Evolutionary conservation across 2,797 vertebrate genomes (phyloP).

Genomic region (Eurystomus glaucurus): DNA sequence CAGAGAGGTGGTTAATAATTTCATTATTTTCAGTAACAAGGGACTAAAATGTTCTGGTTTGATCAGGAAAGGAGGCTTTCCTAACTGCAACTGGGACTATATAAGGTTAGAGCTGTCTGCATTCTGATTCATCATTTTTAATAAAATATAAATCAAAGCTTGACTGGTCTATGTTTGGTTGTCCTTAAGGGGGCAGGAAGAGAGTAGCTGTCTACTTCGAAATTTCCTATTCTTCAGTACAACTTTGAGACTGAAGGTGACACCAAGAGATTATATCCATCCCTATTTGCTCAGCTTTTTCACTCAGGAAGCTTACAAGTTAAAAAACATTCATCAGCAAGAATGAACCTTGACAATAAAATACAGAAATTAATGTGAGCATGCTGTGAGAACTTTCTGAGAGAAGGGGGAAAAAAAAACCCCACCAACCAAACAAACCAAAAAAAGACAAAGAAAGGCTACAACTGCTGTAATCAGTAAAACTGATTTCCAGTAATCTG

Average conservation of each 20-base stretch:
- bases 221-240: not conserved
- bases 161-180: not conserved
- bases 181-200: not conserved
- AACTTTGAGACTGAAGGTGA: not conserved
- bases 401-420: not conserved
- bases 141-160: constrained; percentile 3
- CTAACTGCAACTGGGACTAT: not conserved
- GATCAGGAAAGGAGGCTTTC: not conserved
- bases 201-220: not conserved
- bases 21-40: not conserved
- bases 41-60: not conserved
- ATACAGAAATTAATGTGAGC: not conserved
- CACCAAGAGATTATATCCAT: not conserved
- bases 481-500: not conserved
- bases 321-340: not conserved
- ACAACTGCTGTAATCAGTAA: not conserved
- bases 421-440: too few relatives aligned
- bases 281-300: not conserved
- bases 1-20: not conserved
- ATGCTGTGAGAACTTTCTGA: not conserved
- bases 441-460: not conserved
- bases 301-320: not conserved
- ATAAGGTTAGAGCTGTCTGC: not conserved
- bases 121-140: not conserved
- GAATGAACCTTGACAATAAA: not conserved